Evolutionary conservation across 1,140 invertebrate species (phyloP), one percentile per base, ranked within the genome.

Genomic region (Ridgeia piscesae): DNA sequence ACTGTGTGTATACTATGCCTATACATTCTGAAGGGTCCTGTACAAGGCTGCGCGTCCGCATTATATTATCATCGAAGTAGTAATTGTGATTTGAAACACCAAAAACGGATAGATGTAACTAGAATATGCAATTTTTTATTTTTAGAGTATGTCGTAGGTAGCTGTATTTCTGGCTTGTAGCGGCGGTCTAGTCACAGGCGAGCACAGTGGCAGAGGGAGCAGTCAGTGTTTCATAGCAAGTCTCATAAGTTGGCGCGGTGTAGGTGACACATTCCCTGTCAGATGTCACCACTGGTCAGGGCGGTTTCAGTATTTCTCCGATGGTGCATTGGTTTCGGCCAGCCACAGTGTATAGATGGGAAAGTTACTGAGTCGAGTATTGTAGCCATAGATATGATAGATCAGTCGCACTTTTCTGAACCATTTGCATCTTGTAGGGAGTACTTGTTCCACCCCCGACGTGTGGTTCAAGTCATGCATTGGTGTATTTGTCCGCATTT

Each of bases 111-210:
- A 77, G 58, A 77, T 31, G 58, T 77, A 77, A 77, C 58, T 77
- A 77, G 58, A 77, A 77, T 77, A 77, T 77, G 58, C 58, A 77
- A 77, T 77, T 77, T 77, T 77, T 77, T 77, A 77, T 77, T 77
- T 77, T 77, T 77, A 77, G 58, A 77, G 58, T 77, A 77, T 77
- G 58, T 77, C 58, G 58, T 77, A 77, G 58, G 11, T 77, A 77
- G 58, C 27, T 31, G 58, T 77, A 77, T 77, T 77, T 77, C 58
- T 77, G 58, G 58, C 58, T 77, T 77, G 58, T 77, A 77, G 58
- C 58, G 14, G 17, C 58, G 58, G 58, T 77, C 58, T 77, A 77
- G 58, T 77, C 58, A 77, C 58, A 21, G 27, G 27, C 58, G 27
- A 31, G 17, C 58, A 77, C 8, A 77, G 58, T 77, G 58, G 27